phyloP scores from a whole-genome alignment of 1,140 invertebrate genomes.

The Oscheius sp. region DNA sequence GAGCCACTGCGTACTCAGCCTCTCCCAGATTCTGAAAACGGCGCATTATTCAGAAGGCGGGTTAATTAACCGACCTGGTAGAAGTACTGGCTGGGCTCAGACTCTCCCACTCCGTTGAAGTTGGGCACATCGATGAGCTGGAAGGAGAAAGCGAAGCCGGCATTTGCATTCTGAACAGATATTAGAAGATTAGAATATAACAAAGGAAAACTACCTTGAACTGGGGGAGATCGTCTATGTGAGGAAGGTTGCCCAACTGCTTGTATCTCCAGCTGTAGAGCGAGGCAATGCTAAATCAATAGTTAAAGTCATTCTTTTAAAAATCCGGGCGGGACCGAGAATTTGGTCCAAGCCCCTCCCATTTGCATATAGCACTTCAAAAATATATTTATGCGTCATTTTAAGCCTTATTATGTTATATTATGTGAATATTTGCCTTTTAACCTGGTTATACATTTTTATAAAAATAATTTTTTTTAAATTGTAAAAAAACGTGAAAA shows the following conservation, averaged over 20 bases:
- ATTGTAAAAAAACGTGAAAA: no score
- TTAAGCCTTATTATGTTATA: no score
- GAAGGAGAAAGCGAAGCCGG: slow-evolving; percentile 87
- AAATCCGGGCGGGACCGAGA: neutral
- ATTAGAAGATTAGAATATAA: neutral
- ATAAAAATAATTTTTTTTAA: no score
- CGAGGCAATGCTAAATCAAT: slow-evolving; percentile 81
- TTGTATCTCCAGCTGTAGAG: slow-evolving; percentile 98
- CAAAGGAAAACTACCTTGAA: slow-evolving; percentile 67
- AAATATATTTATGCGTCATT: no score
- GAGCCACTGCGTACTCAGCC: slow-evolving; percentile 94
- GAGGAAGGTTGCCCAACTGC: slow-evolving; percentile 82
- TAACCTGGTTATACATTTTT: no score
- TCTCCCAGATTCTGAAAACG: slow-evolving; percentile 84
- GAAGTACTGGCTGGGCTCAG: slow-evolving; percentile 95
- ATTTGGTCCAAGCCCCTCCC: no score
- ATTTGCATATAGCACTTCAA: no score
- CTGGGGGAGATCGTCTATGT: slow-evolving; percentile 78
- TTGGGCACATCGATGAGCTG: slow-evolving; percentile 94
- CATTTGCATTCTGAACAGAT: slow-evolving; percentile 71
- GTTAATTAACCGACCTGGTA: slow-evolving; percentile 75
- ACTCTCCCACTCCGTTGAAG: slow-evolving; percentile 93
- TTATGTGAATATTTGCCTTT: no score
- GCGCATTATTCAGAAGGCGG: no score
- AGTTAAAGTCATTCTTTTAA: slow-evolving; percentile 40